A percentile compares a stretch with the other conserved stretches of the same genome.
Conservation (phyloP, 2,797 vertebrate species). For the Emys orbicularis region DNA sequence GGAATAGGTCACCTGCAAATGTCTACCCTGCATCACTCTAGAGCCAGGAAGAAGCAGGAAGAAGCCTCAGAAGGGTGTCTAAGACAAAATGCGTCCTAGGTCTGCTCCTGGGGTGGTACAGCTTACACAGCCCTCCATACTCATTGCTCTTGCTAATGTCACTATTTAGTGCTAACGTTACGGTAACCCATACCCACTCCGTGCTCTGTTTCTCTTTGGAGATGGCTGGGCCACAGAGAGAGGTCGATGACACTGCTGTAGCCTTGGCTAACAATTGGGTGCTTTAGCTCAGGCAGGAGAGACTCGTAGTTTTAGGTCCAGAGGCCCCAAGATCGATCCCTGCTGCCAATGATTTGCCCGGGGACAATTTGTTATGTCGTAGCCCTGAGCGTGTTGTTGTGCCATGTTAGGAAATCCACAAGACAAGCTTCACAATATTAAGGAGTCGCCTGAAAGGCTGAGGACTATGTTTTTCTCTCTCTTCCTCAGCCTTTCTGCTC, state of each 20-base stretch:
- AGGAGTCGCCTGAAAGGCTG: not conserved
- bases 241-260: not conserved
- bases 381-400: not conserved
- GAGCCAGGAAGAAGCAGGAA: not conserved
- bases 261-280: not conserved
- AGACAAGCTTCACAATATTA: not conserved
- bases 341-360: not conserved
- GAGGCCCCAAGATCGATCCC: not conserved
- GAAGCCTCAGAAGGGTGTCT: not conserved
- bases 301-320: not conserved
- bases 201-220: not conserved
- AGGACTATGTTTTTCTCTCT: not conserved
- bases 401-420: not conserved
- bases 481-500: constrained; percentile 51
- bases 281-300: not conserved
- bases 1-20: not conserved
- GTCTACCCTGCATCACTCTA: not conserved
- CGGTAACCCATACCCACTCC: not conserved
- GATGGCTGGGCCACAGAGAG: not conserved
- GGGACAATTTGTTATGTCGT: not conserved
- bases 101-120: not conserved
- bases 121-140: not conserved
- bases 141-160: not conserved
- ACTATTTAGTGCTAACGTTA: not conserved
- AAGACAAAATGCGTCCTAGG: not conserved